Conservation (phyloP, 64 coral and sea anemone genomes). For the Montipora efflorescens region DNA sequence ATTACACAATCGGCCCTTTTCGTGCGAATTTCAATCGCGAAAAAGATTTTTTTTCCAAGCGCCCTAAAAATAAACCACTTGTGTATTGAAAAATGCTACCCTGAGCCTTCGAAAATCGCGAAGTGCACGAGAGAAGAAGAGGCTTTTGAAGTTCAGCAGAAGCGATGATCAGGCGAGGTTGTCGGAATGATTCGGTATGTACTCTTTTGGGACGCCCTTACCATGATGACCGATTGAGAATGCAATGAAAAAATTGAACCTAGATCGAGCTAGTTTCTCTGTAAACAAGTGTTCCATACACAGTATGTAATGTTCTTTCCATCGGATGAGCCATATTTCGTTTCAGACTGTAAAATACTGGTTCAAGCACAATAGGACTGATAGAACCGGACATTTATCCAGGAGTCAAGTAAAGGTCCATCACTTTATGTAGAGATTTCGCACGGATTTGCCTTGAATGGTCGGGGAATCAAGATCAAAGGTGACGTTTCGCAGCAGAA, state of each 20-base stretch:
- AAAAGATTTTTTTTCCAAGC: slow-evolving; percentile 28
- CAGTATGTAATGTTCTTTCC: neutral
- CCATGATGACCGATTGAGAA: too few species aligned
- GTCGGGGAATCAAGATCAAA: neutral
- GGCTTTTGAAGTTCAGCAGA: slow-evolving; percentile 5
- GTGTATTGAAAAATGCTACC: slow-evolving; percentile 19
- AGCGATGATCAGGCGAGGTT: neutral
- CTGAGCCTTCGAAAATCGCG: slow-evolving; percentile 4
- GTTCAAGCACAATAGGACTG: neutral
- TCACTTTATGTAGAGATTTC: neutral
- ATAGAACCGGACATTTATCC: neutral
- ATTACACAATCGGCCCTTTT: slow-evolving; percentile 31
- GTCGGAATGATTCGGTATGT: neutral
- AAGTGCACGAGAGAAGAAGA: slow-evolving; percentile 18
- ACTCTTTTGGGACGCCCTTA: neutral
- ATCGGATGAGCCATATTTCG: neutral
- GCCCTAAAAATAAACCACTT: slow-evolving; percentile 45
- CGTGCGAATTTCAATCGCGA: slow-evolving; percentile 27
- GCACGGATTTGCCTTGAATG: neutral
- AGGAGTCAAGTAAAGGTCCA: neutral
- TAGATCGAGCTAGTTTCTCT: neutral
- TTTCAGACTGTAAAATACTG: slow-evolving; percentile 13
- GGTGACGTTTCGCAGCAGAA: neutral
- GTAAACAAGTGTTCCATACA: neutral
- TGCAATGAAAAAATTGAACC: neutral